Percentiles rank a stretch among this genome's conserved stretches.
Conservation (phyloP, 2,797 vertebrate species). For the Alauda arvensis region DNA sequence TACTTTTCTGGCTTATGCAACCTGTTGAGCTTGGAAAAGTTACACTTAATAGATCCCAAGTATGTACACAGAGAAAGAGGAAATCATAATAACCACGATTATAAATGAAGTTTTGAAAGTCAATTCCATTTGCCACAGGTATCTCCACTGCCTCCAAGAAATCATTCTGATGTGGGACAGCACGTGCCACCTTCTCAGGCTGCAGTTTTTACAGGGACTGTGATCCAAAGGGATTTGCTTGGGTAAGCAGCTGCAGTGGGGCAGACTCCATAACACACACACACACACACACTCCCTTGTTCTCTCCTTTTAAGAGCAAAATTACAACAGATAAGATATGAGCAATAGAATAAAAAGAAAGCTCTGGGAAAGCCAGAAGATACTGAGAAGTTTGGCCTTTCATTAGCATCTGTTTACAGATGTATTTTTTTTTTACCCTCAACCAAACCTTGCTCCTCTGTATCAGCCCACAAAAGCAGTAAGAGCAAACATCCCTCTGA, state of each 20-base stretch:
- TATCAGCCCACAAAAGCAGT: neutral
- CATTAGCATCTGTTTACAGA: neutral
- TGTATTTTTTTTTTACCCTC: neutral
- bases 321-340: neutral
- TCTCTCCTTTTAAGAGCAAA: neutral
- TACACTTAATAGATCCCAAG: conserved; percentile 23
- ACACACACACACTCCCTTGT: neutral
- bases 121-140: conserved; percentile 37
- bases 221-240: neutral
- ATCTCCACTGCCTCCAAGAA: conserved; percentile 23
- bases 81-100: conserved; percentile 13
- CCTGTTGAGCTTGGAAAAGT: conserved; percentile 23
- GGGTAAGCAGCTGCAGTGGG: neutral
- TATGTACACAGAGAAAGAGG: neutral
- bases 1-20: conserved; percentile 38
- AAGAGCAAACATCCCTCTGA: neutral
- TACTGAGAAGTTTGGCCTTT: neutral
- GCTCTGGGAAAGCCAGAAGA: neutral
- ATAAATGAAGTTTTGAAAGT: conserved; percentile 27
- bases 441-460: neutral
- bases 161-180: neutral
- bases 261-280: neutral
- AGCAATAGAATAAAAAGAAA: neutral
- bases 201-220: neutral
- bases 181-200: neutral